Evolutionary conservation across 2,113 vertebrate genomes (phyloP), one percentile per base, ranked within the genome.

Genomic region (Anthoscopus minutus): DNA sequence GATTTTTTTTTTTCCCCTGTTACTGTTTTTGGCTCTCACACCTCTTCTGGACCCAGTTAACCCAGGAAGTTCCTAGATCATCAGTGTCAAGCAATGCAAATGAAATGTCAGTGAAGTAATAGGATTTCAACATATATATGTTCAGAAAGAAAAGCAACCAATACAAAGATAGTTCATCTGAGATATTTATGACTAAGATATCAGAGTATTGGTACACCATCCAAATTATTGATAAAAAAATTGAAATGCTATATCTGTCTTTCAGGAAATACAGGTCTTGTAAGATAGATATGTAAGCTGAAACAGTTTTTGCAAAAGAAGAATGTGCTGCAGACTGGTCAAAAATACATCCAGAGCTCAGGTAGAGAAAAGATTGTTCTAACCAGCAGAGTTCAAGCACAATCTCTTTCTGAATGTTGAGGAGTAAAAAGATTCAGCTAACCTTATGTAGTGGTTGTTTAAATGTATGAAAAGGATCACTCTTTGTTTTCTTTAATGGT

Each of bases 1-100:
- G 18, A 7, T 23, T 24, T 38, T 54, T 35, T 21, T 38, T 23
- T 38, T 17, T 4, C 0, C 4, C 18, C 21, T 2, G 0, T 42
- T 71, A 12, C 69, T 86, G 31, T 47, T 77, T 82, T 37, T 93
- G 45, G 7, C 5, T n/a, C 18, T 64, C 12, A 65, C 33, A 24
- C 6, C 9, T 71, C 31, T 88, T 92, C 35, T 30, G 51, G 30
- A 42, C 44, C 28, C 14, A 92, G 2, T 94, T 82, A 77, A 89
- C 87, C 27, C 25, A 57, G 50, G 64, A 86, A 82, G 27, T 82
- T 91, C 30, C 76, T 94, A 58, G 24, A 45, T 87, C 24, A 47
- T 82, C 62, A 58, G 11, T 38, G 77, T 81, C 47, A 64, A 57
- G 70, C 45, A 50, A 60, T 78, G 72, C 60, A 88, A 88, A 77